phyloP scores from a whole-genome alignment of 2,888 invertebrate species.

The Leistus spinibarbis region DNA sequence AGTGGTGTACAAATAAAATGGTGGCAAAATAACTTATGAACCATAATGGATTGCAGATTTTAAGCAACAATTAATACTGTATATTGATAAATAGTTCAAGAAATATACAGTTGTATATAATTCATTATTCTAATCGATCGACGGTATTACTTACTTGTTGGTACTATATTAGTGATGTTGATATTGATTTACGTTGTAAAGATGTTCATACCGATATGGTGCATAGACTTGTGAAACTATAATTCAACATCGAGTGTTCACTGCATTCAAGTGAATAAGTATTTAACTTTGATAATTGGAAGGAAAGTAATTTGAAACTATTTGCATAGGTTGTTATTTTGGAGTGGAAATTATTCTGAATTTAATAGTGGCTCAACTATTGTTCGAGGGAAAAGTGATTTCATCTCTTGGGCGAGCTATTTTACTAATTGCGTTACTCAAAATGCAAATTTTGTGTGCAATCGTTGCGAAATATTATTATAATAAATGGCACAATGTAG shows the following conservation, averaged over 20 bases:
- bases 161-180: background rate
- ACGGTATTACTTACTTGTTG: too few species aligned
- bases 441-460: background rate
- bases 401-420: conserved; percentile 24
- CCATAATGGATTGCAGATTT: too few species aligned
- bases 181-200: too few species aligned
- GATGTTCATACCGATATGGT: background rate
- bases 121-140: too few species aligned
- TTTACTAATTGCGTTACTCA: conserved; percentile 20
- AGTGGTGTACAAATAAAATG: too few species aligned
- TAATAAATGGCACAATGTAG: too few species aligned
- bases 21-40: too few species aligned
- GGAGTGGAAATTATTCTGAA: conserved; percentile 31
- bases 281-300: conserved; percentile 38
- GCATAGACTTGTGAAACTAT: background rate
- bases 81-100: too few species aligned
- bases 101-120: too few species aligned
- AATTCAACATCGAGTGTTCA: background rate
- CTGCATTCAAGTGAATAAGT: conserved; percentile 19
- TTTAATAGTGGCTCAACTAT: conserved; percentile 22
- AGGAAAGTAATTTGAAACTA: conserved; percentile 38
- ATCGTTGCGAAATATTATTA: background rate
- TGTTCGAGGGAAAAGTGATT: conserved; percentile 32
- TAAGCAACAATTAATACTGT: too few species aligned
- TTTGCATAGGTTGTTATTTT: conserved; percentile 38